Base-by-base conservation (phyloP, 1,140 invertebrate genomes). In the Heliconius congener region DNA sequence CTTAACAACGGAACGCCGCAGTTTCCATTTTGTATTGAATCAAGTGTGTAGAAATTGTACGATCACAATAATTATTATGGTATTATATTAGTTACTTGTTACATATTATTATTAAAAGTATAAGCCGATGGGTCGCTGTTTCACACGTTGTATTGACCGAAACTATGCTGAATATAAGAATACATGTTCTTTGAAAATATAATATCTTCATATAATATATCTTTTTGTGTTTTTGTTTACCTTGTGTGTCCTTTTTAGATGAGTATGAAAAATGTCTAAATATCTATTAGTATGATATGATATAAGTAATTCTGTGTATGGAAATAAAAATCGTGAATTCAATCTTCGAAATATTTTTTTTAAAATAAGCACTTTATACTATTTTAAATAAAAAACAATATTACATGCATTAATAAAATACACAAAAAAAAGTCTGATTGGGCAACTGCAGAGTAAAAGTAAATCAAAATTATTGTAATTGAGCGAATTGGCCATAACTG, bases 141-240 rank as follows among this genome's bases (percentile, higher is more conserved):
- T 93, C 88, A 90, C 90, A 89, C 85, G 90, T 91, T 92, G 87
- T 92, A 92, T 91, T 90, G 88, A 90, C 89, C 86, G 90, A 90
- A 86, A 90, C 87, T 91, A 92, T 87, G 92, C 90, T 92, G 89
- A 86, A 85, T 85, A 87, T 88, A 89, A 91, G 88, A 89, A 88
- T 93, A 93, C 89, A 93, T 94, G 93, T 94, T 94, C 93, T 93
- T 93, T 93, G 87, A 93, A 93, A 93, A 94, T 94, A 94, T 93
- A 94, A 92, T 94, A 93, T 91, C 93, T 94, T 94, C 90, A 93
- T 94, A 92, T 86, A 86, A 88, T 93, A 94, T 85, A 88, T 85
- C 1, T 87, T 79, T 85, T 73, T 85, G 82, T 87, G 88, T 89
- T 89, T 91, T 87, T 81, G 19, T 57, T 57, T 23, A n/a, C 55